Conservation (phyloP, 1,140 invertebrate genomes). For the Drosophila quadrilineata region DNA sequence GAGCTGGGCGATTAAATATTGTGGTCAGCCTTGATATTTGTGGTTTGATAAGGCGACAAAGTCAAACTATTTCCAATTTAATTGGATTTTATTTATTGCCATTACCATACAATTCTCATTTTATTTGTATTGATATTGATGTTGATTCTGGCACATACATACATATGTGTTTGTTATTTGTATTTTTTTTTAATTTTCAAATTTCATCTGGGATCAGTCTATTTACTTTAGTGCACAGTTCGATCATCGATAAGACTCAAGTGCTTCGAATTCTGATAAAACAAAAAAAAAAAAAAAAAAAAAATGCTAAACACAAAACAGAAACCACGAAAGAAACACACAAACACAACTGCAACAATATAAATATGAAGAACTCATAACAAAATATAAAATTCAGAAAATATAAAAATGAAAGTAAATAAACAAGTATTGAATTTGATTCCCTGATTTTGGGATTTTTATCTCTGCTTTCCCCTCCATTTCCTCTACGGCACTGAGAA, state of each 20-base stretch:
- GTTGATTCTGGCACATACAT: too few relatives aligned
- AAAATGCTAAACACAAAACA: neutral
- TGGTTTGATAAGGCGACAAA: slow-evolving; percentile 38
- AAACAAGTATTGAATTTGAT: too few relatives aligned
- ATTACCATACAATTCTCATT: slow-evolving; percentile 49
- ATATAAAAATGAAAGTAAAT: too few relatives aligned
- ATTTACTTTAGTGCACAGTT: slow-evolving; percentile 6
- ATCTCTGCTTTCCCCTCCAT: too few relatives aligned
- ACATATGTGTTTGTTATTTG: too few relatives aligned
- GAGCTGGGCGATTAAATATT: too few relatives aligned
- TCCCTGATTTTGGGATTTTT: too few relatives aligned
- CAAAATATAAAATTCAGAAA: too few relatives aligned
- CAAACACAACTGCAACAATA: neutral
- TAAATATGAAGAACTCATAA: slow-evolving; percentile 1
- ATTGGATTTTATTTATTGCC: slow-evolving; percentile 62
- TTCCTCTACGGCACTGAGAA: too few relatives aligned
- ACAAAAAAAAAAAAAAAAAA: neutral
- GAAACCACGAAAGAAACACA: neutral
- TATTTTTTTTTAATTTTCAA: too few relatives aligned
- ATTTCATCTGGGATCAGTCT: neutral
- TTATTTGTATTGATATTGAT: neutral
- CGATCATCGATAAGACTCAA: slow-evolving; percentile 15
- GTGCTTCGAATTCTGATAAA: slow-evolving; percentile 15
- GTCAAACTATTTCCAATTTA: slow-evolving; percentile 58
- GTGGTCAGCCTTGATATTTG: slow-evolving; percentile 5